Conservation (phyloP, 2,888 invertebrate genomes). For the Tetranychus truncatus region DNA sequence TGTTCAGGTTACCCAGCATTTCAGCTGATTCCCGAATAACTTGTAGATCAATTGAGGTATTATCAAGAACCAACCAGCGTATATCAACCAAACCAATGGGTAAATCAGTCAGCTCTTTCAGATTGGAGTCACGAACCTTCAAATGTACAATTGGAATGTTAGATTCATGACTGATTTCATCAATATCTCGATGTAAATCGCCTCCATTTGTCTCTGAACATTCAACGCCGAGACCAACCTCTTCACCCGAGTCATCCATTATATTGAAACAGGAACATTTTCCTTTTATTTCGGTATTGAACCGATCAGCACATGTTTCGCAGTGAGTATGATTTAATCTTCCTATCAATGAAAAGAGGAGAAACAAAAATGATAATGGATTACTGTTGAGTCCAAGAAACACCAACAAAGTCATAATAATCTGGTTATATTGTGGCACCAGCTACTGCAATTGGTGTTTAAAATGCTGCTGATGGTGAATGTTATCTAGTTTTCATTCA, state of each 20-base stretch:
- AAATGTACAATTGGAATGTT: constrained; percentile 9
- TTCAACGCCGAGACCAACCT: constrained; percentile 3
- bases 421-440: too few relatives aligned
- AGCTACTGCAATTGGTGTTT: too few relatives aligned
- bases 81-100: constrained; percentile 19
- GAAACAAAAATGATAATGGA: neutral
- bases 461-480: too few relatives aligned
- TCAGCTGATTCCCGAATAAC: constrained; percentile 18
- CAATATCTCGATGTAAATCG: constrained; percentile 1
- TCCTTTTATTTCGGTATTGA: neutral
- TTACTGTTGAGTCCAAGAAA: neutral
- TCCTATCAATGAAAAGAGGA: neutral
- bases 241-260: neutral
- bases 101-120: constrained; percentile 17
- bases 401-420: too few relatives aligned
- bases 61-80: constrained; percentile 19
- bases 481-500: too few relatives aligned
- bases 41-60: constrained; percentile 21
- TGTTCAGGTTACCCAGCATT: constrained; percentile 15
- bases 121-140: constrained; percentile 18
- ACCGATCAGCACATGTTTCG: neutral
- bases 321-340: neutral
- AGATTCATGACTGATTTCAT: neutral
- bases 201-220: constrained; percentile 3
- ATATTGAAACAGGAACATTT: neutral